Evolutionary conservation across 2,797 vertebrate species (phyloP), one percentile per base, ranked within the genome.

Genomic region (Lagorchestes hirsutus): DNA sequence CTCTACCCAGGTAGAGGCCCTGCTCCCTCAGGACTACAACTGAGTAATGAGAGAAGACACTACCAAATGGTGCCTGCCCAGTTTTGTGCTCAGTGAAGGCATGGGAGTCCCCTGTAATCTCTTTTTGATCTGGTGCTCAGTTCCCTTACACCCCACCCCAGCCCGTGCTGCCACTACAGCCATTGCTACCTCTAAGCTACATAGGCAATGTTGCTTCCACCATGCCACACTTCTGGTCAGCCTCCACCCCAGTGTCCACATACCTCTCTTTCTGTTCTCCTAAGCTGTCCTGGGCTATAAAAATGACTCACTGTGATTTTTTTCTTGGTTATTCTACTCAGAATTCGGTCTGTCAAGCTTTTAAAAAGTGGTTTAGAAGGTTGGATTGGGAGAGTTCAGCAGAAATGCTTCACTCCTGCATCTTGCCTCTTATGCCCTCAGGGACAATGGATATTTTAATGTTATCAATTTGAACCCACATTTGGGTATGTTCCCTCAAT

Each of bases 111-210:
- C n/a, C n/a, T 74, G 0, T 74, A 22, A 74, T 40, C 12, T 62
- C 31, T 62, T 74, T 74, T 40, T 9, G n/a, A 40, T 24, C 67
- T 74, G 67, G n/a, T 40, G 6, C 24, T 40, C 67, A 74, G 67
- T 40, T 6, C 0, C n/a, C 1, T 9, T 74, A 40, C 0, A 52
- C 50, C 50, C 3, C 0, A 5, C 6, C 5, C 10, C 9, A 16
- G 3, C 50, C 50, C 1, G 28, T 59, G n/a, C n/a, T 74, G 18
- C 16, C 24, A 1, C 14, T 18, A 1, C 34, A n/a, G 14, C 34
- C 34, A n/a, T 67, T n/a, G 14, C 62, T 67, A 5, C 62, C 62
- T n/a, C 62, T n/a, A 67, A 67, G 34, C 62, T 31, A 16, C n/a
- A 40, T 6, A 40, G 6, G 8, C 67, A n/a, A 18, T 67, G 29